phyloP scores from a whole-genome alignment of 53 echinoderm and acorn worm genomes.

The Echinometra lucunter region DNA sequence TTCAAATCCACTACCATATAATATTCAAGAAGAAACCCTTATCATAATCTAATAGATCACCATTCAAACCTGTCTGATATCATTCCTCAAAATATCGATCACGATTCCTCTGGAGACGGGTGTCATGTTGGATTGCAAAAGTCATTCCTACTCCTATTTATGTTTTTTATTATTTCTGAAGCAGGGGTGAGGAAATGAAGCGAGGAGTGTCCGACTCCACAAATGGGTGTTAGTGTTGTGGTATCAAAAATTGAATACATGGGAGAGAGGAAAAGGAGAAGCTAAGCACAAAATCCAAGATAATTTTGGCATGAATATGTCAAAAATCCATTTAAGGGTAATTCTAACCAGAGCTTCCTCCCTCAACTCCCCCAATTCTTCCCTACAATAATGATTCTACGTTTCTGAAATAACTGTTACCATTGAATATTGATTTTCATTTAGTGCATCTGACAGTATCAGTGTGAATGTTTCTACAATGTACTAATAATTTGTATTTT shows the following conservation, averaged over 20 bases:
- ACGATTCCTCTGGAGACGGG: not conserved
- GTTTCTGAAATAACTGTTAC: too few species aligned
- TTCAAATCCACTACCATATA: not conserved
- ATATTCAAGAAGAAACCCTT: not conserved
- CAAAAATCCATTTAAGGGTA: too few species aligned
- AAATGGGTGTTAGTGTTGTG: too few species aligned
- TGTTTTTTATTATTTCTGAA: not conserved
- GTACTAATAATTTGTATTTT: not conserved
- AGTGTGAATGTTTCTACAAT: too few species aligned
- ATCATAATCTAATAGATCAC: constrained; percentile 1
- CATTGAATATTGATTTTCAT: too few species aligned
- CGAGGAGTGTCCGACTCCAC: not conserved
- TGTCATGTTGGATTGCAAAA: not conserved
- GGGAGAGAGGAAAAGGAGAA: too few species aligned
- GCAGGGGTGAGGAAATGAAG: not conserved
- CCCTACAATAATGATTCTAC: too few species aligned
- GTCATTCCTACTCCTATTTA: not conserved
- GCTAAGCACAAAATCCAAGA: too few species aligned
- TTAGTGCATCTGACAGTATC: too few species aligned
- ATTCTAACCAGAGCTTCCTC: too few species aligned
- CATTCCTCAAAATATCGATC: constrained; percentile 1
- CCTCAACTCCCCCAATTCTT: too few species aligned
- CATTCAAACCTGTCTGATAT: not conserved
- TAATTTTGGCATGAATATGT: too few species aligned
- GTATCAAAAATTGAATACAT: not conserved